These are phyloP conservation scores for Mastigias papua DNA, from an alignment of 30 jellyfish, hydroid and myxozoan genomes.

Conservation along the genomic window DNA sequence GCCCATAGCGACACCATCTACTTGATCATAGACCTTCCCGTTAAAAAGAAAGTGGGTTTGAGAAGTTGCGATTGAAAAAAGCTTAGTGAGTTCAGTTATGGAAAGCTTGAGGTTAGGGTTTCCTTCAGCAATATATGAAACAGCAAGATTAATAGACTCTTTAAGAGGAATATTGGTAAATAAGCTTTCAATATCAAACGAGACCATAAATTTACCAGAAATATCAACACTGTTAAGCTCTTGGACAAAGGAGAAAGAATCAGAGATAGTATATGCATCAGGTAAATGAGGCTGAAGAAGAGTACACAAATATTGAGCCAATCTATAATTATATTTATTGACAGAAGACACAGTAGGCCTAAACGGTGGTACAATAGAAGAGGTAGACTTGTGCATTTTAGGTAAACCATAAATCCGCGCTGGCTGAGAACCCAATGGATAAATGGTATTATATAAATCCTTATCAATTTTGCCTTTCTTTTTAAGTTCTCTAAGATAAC, in stretches of 20 bases:
- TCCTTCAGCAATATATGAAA: neutral
- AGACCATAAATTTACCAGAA: slow-evolving; percentile 4
- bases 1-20: slow-evolving; percentile 15
- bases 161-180: slow-evolving; percentile 33
- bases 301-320: slow-evolving; percentile 18
- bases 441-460: neutral
- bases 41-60: slow-evolving; percentile 23
- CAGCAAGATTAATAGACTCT: slow-evolving; percentile 25
- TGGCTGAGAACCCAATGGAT: neutral
- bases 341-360: neutral
- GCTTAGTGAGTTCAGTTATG: neutral
- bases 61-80: slow-evolving; percentile 18
- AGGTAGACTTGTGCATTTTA: neutral
- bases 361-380: neutral
- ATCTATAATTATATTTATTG: neutral
- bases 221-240: neutral
- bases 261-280: neutral
- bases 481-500: neutral
- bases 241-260: slow-evolving; percentile 12
- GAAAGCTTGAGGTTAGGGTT: neutral
- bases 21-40: slow-evolving; percentile 6
- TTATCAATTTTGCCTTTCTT: neutral
- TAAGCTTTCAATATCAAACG: slow-evolving; percentile 4
- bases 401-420: neutral
- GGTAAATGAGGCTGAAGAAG: slow-evolving; percentile 33